Evolutionary conservation across 2,797 vertebrate genomes (phyloP), one percentile per base, ranked within the genome.

Genomic region (Pempheris klunzingeri): DNA sequence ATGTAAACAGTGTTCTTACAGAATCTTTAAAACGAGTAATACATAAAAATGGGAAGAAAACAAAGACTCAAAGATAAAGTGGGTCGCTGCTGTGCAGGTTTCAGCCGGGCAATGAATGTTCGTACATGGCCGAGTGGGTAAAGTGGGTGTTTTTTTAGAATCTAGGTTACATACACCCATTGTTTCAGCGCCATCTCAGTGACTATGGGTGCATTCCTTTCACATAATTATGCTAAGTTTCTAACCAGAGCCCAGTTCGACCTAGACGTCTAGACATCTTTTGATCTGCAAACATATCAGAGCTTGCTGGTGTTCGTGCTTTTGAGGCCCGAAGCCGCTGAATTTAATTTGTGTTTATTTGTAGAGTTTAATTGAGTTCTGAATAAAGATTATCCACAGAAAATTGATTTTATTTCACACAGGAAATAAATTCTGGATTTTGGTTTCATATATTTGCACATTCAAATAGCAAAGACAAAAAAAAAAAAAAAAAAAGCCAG

Each of bases 391-490:
- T 15, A 54, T 38, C 14, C 28, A 24, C 38, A 26, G 30, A 67
- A 62, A 61, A 52, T 7, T 11, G 0, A 8, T 36, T 71, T 39
- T n/a, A 46, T 24, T 38, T 64, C 13, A 14, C n/a, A 24, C 0
- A 24, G 34, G 2, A 62, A 62, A 55, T 34, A 5, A 46, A 54
- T 22, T 53, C 15, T 46, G 41, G n/a, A 64, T 66, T 65, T 59
- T 38, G 50, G 7, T 39, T 43, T 22, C 0, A 13, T 14, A 26
- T 22, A 53, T 70, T 2, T 66, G 4, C 43, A 43, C n/a, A 55
- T 20, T 2, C 20, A 63, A n/a, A n/a, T n/a, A 34, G 66, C 7
- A 22, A 14, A 67, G 5, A 36, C 1, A 12, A 28, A 30, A 62
- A 58, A 57, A 11, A 28, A n/a, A n/a, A n/a, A n/a, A n/a, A n/a